These are phyloP conservation scores for Drosophila putrida DNA, from an alignment of 2,888 invertebrate genomes.

Conservation along the genomic window DNA sequence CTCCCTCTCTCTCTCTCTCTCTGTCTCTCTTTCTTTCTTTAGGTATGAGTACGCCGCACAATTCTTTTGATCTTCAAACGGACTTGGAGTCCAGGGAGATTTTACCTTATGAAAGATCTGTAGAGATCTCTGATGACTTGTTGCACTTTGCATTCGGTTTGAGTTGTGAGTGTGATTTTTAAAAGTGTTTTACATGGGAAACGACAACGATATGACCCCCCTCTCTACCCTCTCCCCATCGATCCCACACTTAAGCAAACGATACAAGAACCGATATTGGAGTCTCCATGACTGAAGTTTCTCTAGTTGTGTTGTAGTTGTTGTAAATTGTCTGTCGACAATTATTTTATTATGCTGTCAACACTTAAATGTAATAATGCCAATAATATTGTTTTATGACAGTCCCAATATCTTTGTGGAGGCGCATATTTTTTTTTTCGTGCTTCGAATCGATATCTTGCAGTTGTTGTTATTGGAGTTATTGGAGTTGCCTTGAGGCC, in stretches of 20 bases:
- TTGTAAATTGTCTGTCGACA: constrained; percentile 83
- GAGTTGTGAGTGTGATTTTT: constrained; percentile 83
- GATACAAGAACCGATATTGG: constrained; percentile 47
- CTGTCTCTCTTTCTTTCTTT: constrained; percentile 22
- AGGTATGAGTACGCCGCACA: constrained; percentile 69
- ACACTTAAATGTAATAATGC: constrained; percentile 84
- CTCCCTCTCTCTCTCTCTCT: constrained; percentile 25
- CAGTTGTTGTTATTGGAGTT: constrained; percentile 22
- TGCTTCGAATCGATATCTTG: constrained; percentile 49
- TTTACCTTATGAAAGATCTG: constrained; percentile 70
- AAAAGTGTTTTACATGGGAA: constrained; percentile 82
- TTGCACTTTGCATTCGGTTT: constrained; percentile 73
- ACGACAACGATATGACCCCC: constrained; percentile 57
- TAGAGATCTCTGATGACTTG: constrained; percentile 66
- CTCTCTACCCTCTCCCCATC: neutral
- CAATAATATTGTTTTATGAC: constrained; percentile 83
- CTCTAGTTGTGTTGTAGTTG: constrained; percentile 53
- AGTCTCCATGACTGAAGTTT: constrained; percentile 48
- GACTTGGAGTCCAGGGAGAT: constrained; percentile 35
- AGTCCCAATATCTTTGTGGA: constrained; percentile 72
- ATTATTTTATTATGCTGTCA: constrained; percentile 85
- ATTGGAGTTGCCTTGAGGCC: constrained; percentile 44
- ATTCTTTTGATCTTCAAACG: constrained; percentile 82
- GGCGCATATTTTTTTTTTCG: constrained; percentile 59
- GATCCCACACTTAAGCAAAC: constrained; percentile 33